Evolutionary conservation across 92 coral and sea anemone species (phyloP).

Genomic region (Umimayanthus kanabou): DNA sequence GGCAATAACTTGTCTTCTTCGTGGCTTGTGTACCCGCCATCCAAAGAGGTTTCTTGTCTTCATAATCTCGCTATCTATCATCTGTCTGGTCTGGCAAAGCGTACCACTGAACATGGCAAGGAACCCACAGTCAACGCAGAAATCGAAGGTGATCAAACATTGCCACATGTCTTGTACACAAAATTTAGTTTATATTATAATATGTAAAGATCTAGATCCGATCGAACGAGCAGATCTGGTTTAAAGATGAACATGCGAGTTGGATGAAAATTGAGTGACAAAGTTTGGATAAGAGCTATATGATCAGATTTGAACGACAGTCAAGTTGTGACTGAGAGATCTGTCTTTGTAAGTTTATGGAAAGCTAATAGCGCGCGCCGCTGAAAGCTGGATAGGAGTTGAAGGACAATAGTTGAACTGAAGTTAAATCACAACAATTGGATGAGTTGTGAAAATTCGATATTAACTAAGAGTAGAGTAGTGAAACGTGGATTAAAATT

Average conservation of each 20-base stretch:
- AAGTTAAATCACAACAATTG: too few relatives aligned
- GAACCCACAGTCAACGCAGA: not conserved
- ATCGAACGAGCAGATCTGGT: not conserved
- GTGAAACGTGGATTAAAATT: too few relatives aligned
- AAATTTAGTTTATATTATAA: too few relatives aligned
- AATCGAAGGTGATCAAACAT: not conserved
- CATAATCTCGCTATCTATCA: not conserved
- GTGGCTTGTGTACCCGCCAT: not conserved
- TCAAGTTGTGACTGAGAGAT: too few relatives aligned
- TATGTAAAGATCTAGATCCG: not conserved
- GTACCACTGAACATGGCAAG: not conserved
- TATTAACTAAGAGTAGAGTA: too few relatives aligned
- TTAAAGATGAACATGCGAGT: not conserved
- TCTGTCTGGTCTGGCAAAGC: not conserved
- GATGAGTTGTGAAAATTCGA: not conserved
- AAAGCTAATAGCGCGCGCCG: too few relatives aligned
- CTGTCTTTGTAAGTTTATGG: too few relatives aligned
- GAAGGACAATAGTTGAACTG: too few relatives aligned
- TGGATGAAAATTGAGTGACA: not conserved
- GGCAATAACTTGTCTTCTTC: not conserved
- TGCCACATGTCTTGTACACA: not conserved
- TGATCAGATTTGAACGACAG: not conserved
- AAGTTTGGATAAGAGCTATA: not conserved
- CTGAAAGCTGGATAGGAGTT: not conserved
- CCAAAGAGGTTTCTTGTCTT: not conserved